phyloP scores from a whole-genome alignment of 2,888 invertebrate genomes.

The Cerceris rybyensis region DNA sequence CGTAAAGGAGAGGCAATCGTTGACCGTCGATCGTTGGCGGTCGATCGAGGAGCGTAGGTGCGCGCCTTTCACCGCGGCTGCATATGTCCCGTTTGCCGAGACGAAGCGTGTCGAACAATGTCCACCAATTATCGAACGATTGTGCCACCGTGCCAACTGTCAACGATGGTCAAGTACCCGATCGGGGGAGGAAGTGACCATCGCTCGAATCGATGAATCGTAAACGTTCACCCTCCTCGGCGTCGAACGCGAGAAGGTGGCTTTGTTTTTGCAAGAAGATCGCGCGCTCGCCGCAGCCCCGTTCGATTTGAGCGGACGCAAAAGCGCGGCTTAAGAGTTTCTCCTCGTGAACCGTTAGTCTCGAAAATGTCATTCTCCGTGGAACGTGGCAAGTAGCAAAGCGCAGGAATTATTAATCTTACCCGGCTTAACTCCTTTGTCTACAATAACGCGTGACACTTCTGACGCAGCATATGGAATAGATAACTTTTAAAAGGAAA shows the following conservation, averaged over 20 bases:
- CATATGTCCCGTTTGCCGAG: constrained; percentile 27
- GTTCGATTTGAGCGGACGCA: too few relatives aligned
- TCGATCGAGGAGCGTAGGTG: neutral
- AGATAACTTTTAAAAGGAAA: too few relatives aligned
- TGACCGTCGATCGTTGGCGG: neutral
- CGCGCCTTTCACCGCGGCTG: neutral
- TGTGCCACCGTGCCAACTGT: constrained; percentile 78
- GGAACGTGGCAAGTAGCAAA: too few relatives aligned
- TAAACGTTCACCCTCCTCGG: constrained; percentile 16
- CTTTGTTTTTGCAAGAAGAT: constrained; percentile 21
- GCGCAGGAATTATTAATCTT: too few relatives aligned
- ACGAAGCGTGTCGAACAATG: constrained; percentile 74
- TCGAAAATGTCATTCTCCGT: too few relatives aligned
- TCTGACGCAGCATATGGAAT: too few relatives aligned
- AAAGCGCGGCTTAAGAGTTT: too few relatives aligned
- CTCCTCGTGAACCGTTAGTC: too few relatives aligned
- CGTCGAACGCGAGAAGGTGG: neutral
- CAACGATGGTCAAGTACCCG: constrained; percentile 70
- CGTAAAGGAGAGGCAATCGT: constrained; percentile 73
- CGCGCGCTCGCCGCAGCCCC: neutral
- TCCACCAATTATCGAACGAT: constrained; percentile 78
- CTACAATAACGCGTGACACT: too few relatives aligned
- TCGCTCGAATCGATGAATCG: constrained; percentile 44
- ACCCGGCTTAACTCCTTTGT: too few relatives aligned
- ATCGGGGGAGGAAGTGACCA: constrained; percentile 73